Evolutionary conservation across 2,797 vertebrate genomes (phyloP).

Genomic region (Carapus acus): DNA sequence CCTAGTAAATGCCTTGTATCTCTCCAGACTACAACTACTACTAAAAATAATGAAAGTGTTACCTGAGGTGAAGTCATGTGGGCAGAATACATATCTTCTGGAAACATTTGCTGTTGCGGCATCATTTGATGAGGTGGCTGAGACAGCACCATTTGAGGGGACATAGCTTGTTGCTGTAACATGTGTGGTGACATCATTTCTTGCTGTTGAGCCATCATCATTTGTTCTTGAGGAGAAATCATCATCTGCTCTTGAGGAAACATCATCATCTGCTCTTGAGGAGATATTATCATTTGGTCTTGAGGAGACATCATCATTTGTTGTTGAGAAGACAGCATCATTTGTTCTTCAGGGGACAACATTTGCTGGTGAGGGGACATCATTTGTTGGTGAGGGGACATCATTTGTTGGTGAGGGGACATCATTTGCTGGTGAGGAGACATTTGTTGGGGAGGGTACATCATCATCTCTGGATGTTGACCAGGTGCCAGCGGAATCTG

Average conservation of each 20-base stretch:
- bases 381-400: constrained; percentile 19
- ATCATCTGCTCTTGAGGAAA: constrained; percentile 19
- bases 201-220: constrained; percentile 17
- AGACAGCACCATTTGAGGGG: constrained; percentile 11
- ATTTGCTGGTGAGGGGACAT: constrained; percentile 21
- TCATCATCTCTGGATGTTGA: constrained; percentile 43
- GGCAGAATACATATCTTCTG: constrained; percentile 26
- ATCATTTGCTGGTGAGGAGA: constrained; percentile 46
- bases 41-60: background rate
- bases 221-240: constrained; percentile 19
- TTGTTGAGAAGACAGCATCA: constrained; percentile 40
- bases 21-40: background rate
- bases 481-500: constrained; percentile 41
- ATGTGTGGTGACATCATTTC: constrained; percentile 16
- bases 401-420: constrained; percentile 43
- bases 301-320: constrained; percentile 32
- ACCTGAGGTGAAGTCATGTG: constrained; percentile 14
- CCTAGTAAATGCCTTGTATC: too few species aligned
- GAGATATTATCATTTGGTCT: constrained; percentile 19
- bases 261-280: constrained; percentile 14
- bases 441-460: too few species aligned
- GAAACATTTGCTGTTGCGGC: constrained; percentile 14
- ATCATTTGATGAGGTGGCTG: constrained; percentile 28
- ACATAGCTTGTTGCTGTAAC: constrained; percentile 2
- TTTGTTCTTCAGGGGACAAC: constrained; percentile 36